Evolutionary conservation across 2,797 vertebrate genomes (phyloP).

Genomic region (Euphonia xanthogaster): DNA sequence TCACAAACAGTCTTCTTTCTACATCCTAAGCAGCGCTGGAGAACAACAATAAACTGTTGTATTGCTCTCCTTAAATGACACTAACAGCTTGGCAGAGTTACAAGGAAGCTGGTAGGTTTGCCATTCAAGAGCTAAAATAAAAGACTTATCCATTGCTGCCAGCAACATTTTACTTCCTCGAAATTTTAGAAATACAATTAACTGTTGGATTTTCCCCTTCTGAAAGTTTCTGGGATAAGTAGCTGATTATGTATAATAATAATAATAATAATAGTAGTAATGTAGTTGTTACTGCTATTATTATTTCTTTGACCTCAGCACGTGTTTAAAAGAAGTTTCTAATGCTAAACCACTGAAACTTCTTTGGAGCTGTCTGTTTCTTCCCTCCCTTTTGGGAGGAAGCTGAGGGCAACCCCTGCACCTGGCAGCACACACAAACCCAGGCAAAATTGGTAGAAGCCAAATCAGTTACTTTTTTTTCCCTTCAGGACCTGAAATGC

Average conservation of each 20-base stretch:
- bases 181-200: neutral
- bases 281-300: neutral
- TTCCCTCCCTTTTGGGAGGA: neutral
- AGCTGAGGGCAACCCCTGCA: neutral
- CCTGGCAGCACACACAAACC: neutral
- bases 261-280: no score
- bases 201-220: neutral
- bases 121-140: conserved; percentile 11
- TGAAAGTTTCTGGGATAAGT: neutral
- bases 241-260: neutral
- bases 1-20: neutral
- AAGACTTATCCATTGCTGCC: neutral
- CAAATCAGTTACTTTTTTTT: neutral
- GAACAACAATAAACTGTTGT: neutral
- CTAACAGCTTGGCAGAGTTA: neutral
- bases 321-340: neutral
- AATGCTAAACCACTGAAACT: neutral
- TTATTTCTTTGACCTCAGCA: neutral
- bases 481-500: neutral
- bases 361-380: neutral
- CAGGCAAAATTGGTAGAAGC: neutral
- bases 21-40: neutral
- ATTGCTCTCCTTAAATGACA: conserved; percentile 16
- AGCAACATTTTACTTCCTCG: neutral
- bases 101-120: neutral